Evolutionary conservation across 2,797 vertebrate species (phyloP), one percentile per base, ranked within the genome.

Genomic region (Adrianichthys oophorus): DNA sequence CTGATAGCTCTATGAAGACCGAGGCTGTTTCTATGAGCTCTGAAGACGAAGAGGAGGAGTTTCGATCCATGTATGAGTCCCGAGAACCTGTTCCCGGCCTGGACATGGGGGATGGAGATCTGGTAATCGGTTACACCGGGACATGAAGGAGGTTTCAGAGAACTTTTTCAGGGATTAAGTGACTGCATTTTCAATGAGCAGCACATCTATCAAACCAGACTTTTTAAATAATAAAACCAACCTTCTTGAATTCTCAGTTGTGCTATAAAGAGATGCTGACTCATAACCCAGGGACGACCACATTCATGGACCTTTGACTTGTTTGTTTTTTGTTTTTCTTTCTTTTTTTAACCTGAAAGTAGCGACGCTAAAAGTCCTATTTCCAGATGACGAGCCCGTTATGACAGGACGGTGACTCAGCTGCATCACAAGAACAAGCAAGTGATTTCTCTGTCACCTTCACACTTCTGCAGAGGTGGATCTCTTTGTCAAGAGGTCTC

Each of bases 81-180:
- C 45, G 6, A 0, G 63, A 73, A 0, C 32, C 32, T 37, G 32
- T 37, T 12, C 10, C 1, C 32, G 0, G 0, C 4, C 0, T 24
- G 8, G 80, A 81, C 41, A 53, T 80, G 37, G 79, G 76, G 0
- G 41, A 44, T 0, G 69, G 67, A 26, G 80, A 82, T 0, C 16
- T 24, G 4, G 42, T 6, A 4, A 23, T 1, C 0, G 26, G 0
- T 50, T 88, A 86, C 17, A 1, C 1, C 0, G 0, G 10, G 14
- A 17, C 48, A 1, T 69, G 8, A 55, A 18, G 16, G 4, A 18
- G 1, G 4, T 1, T 4, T 15, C 0, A 0, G 7, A 59, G 4
- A 16, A 15, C 46, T n/a, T 16, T 21, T 41, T 32, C 24, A 12
- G 32, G 29, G 29, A 32, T 10, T 32, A 32, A 32, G 29, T 32